Evolutionary conservation across 2,113 vertebrate genomes (phyloP).

Genomic region (Aegotheles bennettii): DNA sequence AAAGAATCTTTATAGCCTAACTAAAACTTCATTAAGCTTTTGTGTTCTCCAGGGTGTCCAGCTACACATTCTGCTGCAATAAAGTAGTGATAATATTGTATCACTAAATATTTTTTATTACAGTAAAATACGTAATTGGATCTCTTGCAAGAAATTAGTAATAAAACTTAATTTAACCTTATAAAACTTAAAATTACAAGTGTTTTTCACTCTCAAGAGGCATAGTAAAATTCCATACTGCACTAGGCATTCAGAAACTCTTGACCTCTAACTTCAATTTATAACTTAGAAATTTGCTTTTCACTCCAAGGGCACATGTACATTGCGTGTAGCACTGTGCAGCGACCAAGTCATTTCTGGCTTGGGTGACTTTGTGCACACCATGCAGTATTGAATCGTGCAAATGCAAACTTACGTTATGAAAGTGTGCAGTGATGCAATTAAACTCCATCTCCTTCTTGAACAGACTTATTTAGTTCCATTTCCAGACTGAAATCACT

Average conservation of each 20-base stretch:
- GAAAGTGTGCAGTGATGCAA: neutral
- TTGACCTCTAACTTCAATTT: neutral
- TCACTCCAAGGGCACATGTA: neutral
- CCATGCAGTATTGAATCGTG: neutral
- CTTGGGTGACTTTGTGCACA: neutral
- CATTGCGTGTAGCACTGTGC: neutral
- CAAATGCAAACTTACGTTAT: fast-evolving
- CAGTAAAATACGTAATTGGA: neutral
- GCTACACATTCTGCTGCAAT: neutral
- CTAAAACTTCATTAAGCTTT: neutral
- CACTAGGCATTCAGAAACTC: neutral
- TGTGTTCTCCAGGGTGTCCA: neutral
- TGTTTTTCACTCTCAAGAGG: neutral
- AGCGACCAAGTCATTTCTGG: neutral
- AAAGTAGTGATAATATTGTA: neutral
- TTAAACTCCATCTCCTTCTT: neutral
- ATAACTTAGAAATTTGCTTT: neutral
- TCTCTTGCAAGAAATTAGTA: neutral
- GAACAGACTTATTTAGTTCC: neutral
- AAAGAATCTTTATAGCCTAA: neutral
- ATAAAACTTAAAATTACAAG: neutral
- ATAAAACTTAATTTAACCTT: neutral
- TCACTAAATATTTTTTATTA: neutral
- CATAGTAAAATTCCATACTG: neutral
- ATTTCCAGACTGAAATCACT: neutral